Evolutionary conservation across 1,140 invertebrate species (phyloP).

Genomic region (Maniola jurtina): DNA sequence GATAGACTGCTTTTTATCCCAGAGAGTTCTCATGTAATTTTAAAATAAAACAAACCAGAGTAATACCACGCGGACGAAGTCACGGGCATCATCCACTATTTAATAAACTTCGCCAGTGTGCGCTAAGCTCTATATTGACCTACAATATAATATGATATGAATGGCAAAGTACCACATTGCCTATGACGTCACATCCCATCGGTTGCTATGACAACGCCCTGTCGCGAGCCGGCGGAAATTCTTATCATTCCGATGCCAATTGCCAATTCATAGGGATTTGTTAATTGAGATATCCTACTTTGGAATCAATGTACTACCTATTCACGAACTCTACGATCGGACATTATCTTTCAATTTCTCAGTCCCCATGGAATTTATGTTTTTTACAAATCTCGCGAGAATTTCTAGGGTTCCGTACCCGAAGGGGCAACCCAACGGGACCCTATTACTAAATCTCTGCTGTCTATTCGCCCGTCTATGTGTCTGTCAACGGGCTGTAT

Average conservation of each 20-base stretch:
- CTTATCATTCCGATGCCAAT: slow-evolving; percentile 19
- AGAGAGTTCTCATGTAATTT: background rate
- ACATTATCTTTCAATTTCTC: background rate
- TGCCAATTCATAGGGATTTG: slow-evolving; percentile 8
- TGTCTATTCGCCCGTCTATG: too few species aligned
- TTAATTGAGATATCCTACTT: slow-evolving; percentile 10
- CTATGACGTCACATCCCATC: slow-evolving; percentile 1
- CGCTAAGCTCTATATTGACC: background rate
- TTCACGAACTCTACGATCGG: background rate
- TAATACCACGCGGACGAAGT: too few species aligned
- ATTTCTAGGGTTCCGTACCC: too few species aligned
- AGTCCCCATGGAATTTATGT: too few species aligned
- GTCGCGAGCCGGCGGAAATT: slow-evolving; percentile 8
- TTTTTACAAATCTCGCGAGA: too few species aligned
- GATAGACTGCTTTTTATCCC: too few species aligned
- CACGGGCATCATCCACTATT: too few species aligned
- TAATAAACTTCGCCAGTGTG: background rate
- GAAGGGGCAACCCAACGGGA: too few species aligned
- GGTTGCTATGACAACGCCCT: slow-evolving; percentile 12
- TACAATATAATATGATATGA: slow-evolving; percentile 14
- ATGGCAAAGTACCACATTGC: slow-evolving; percentile 14
- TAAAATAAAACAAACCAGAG: too few species aligned
- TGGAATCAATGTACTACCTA: background rate
- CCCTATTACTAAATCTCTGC: too few species aligned
- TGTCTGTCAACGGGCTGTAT: too few species aligned